Evolutionary conservation across 1,140 invertebrate species (phyloP), one percentile per base, ranked within the genome.

Genomic region (Atta colombica): DNA sequence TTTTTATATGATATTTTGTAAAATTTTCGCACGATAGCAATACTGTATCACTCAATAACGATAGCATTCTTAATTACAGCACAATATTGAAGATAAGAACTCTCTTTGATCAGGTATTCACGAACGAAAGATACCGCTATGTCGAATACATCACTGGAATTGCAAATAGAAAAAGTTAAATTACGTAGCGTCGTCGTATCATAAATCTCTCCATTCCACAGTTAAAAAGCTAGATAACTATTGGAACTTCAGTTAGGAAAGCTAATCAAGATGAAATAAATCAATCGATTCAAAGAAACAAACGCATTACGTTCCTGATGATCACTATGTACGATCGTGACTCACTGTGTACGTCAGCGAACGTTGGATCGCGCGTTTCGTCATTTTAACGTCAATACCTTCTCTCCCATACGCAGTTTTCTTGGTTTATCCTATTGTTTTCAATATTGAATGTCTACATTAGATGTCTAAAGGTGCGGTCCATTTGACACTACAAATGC

Each of bases 321-420:
- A 81, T 81, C 77, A 35, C 66, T 84, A 77, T 55, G 61, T 35
- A 16, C 35, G 61, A 85, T 65, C 45, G 65, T 88, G 90, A 92
- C 77, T 91, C 87, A 86, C 75, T 75, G 25, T 16, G 45, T 61
- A 58, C 16, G 55, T 85, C 88, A 35, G 31, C 58, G 74, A 89
- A 74, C 80, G 16, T n/a, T 21, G 31, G 7, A 87, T 63, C n/a
- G 65, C 55, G 28, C 35, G 51, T 78, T 88, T 86, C 85, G 72
- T 86, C 84, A 77, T 58, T 71, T 75, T 60, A 58, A 63, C 71
- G 1, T 66, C n/a, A 55, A 2, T 55, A 28, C 80, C 72, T 63
- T 72, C 35, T 87, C 68, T 87, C 68, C 8, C 71, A n/a, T 71
- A 28, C 12, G 31, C 18, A 2, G 51, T 74, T 86, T 86, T 55